Base-by-base conservation (phyloP, 2,888 invertebrate genomes). In the Venusia cambrica region DNA sequence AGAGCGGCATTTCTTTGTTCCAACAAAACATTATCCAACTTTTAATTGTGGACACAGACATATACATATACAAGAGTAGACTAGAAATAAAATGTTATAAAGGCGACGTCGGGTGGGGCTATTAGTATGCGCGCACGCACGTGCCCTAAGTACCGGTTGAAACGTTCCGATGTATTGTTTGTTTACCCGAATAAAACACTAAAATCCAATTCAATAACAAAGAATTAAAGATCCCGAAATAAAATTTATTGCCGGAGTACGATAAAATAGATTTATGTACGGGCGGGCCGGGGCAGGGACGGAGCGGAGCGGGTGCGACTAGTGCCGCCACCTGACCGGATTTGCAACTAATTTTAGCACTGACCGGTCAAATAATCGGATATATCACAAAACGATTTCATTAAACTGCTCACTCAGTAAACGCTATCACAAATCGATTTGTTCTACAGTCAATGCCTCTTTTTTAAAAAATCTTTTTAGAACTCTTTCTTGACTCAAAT, bases 161-260 rank as follows among this genome's bases (percentile, higher is more conserved):
- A 76, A 72, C 73, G 75, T 60, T 69, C 71, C 77, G 72, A 75
- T 81, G 72, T 77, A 80, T 80, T 84, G 85, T 85, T 87, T 87
- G 85, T 87, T 87, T 87, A 87, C 79, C 75, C 77, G 79, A 83
- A 85, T 85, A 85, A 84, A 87, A 87, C 85, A 85, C 87, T 87
- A 85, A 87, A 85, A 84, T 85, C 84, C 79, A 84, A 84, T 84
- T 84, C 85, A 84, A 87, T 85, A 87, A 87, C 85, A 87, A 87
- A 87, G 85, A 87, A 87, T 87, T 87, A 85, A 85, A 85, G 87
- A 84, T 87, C 87, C 85, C 78, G 76, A 87, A 87, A 87, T 87
- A 87, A 84, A 87, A 85, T 85, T 85, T 84, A 87, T 87, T 84
- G 83, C 85, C 71, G 62, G 59, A 68, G 77, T 78, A 81, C 87